phyloP scores from a whole-genome alignment of 2,888 invertebrate species.

The Autographa pulchrina region DNA sequence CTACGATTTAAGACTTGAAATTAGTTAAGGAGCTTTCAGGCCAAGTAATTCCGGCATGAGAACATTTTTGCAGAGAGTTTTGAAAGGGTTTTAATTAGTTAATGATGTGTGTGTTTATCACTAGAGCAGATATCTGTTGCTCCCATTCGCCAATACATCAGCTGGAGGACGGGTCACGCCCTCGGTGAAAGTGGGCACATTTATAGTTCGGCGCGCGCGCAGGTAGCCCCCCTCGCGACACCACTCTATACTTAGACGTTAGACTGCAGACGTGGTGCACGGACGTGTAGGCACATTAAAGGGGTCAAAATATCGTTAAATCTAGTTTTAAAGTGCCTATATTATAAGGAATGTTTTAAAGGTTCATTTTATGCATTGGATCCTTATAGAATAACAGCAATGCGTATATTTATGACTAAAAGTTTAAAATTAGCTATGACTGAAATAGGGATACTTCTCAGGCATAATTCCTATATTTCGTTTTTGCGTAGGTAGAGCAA shows the following conservation, averaged over 20 bases:
- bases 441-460: no score
- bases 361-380: no score
- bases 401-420: no score
- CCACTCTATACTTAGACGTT: conserved; percentile 70
- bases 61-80: no score
- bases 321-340: neutral
- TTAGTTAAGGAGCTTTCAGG: neutral
- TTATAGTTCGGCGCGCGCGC: conserved; percentile 72
- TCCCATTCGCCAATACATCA: conserved; percentile 73
- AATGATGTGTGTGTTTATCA: conserved; percentile 39
- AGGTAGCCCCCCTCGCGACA: conserved; percentile 66
- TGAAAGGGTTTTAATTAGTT: neutral
- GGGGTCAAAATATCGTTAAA: conserved; percentile 11
- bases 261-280: conserved; percentile 46
- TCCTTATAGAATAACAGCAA: neutral
- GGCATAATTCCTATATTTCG: no score
- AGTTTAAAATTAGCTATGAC: no score
- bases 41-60: neutral
- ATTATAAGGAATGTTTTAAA: neutral
- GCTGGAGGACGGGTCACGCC: conserved; percentile 76
- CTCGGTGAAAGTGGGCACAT: conserved; percentile 78
- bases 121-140: conserved; percentile 54
- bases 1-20: neutral
- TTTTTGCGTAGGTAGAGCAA: no score
- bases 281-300: conserved; percentile 32